These are phyloP conservation scores for Pantala flavescens DNA, from an alignment of 1,140 invertebrate species.

Conservation along the genomic window DNA sequence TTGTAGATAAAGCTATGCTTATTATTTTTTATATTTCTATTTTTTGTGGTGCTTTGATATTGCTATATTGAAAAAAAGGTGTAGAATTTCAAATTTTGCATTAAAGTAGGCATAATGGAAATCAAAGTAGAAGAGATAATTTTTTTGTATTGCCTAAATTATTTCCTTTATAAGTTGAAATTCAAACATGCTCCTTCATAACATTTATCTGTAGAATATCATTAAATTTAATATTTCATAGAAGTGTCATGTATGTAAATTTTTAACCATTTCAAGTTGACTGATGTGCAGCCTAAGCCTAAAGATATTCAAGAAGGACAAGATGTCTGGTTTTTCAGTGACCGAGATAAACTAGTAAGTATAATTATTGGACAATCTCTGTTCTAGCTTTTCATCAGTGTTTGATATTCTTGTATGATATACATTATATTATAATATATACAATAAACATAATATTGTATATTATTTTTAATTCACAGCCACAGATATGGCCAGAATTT, in stretches of 20 bases:
- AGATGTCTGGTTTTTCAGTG: constrained; percentile 41
- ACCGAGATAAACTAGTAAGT: constrained; percentile 22
- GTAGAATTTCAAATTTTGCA: too few species aligned
- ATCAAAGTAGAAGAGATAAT: too few species aligned
- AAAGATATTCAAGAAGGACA: constrained; percentile 36
- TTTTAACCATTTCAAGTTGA: neutral
- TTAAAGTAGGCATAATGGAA: too few species aligned
- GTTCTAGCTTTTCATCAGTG: neutral
- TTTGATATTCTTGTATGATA: constrained; percentile 2
- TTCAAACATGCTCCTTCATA: too few species aligned
- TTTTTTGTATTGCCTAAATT: too few species aligned
- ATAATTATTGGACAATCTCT: neutral
- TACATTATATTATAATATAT: neutral
- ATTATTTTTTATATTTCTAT: too few species aligned
- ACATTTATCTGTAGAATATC: neutral
- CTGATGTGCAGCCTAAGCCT: constrained; percentile 19
- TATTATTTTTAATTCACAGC: constrained; percentile 15
- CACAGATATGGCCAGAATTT: constrained; percentile 28
- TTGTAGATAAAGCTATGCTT: too few species aligned
- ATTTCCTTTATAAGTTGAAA: too few species aligned
- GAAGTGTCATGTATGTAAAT: constrained; percentile 8
- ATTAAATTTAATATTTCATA: neutral
- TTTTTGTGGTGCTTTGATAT: too few species aligned
- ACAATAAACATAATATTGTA: neutral
- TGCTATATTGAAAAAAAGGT: too few species aligned